Evolutionary conservation across 2,113 vertebrate species (phyloP).

Genomic region (Oryzias woworae): DNA sequence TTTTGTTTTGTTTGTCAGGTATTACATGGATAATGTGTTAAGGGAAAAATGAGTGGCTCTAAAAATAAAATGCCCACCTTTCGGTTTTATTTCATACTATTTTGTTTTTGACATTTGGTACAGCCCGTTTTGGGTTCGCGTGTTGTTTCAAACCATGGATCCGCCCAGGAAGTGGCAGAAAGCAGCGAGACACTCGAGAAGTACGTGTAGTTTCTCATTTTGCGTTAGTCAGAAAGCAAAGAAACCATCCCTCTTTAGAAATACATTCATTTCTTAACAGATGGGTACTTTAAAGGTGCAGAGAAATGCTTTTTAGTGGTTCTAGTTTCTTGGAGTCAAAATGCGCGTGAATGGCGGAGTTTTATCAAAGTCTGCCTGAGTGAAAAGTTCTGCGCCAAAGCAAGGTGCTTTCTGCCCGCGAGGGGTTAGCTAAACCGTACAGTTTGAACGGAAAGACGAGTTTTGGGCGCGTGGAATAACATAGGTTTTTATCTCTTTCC

Average conservation of each 20-base stretch:
- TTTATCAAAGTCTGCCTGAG: conserved; percentile 23
- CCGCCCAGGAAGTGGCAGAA: conserved; percentile 77
- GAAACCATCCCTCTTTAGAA: neutral
- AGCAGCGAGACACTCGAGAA: conserved; percentile 3
- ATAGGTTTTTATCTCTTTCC: conserved; percentile 18
- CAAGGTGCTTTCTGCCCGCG: conserved; percentile 7
- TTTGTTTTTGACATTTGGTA: neutral
- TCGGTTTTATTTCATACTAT: neutral
- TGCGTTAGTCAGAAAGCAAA: conserved; percentile 26
- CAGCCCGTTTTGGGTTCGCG: conserved; percentile 6
- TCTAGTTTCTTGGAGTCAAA: conserved; percentile 12
- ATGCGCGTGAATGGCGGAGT: conserved; percentile 59
- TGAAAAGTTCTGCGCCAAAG: conserved; percentile 15
- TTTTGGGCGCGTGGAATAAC: conserved; percentile 20
- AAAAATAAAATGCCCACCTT: neutral
- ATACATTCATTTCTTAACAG: no score
- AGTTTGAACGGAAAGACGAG: neutral
- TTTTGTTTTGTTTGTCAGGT: no score
- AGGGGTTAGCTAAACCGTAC: neutral
- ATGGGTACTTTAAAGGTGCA: no score
- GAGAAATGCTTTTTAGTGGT: neutral
- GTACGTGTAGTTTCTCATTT: no score
- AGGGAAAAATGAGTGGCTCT: no score
- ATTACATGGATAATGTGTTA: no score
- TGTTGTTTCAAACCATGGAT: conserved; percentile 60